A percentile compares a stretch with the other conserved stretches of the same genome.
Conservation (phyloP, 2,797 vertebrate species). For the Limnodromus scolopaceus region DNA sequence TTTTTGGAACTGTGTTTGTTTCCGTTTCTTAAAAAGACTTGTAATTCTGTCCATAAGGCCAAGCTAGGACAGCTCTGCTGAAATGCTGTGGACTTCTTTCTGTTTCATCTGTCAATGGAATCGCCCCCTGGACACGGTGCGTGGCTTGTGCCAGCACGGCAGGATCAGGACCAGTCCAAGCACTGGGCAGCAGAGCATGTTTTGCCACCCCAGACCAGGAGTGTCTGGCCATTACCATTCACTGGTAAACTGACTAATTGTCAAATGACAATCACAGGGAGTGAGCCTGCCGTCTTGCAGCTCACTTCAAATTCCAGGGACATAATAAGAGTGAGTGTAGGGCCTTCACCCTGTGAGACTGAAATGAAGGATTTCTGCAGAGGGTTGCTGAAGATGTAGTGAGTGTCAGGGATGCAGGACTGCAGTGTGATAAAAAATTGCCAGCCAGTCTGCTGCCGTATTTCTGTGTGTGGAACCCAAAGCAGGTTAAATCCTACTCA, state of each 20-base stretch:
- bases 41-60: neutral
- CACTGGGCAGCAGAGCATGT: rapidly evolving
- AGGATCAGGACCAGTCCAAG: rapidly evolving
- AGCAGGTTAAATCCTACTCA: neutral
- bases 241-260: neutral
- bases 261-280: neutral
- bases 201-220: neutral
- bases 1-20: neutral
- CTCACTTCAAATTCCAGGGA: rapidly evolving
- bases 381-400: neutral
- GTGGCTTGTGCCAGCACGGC: neutral
- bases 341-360: rapidly evolving
- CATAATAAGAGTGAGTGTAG: rapidly evolving
- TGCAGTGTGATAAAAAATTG: neutral
- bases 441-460: neutral
- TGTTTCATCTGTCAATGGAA: neutral
- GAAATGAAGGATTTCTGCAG: neutral
- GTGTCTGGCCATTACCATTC: rapidly evolving
- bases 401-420: neutral
- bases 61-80: neutral
- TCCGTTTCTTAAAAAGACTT: neutral
- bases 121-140: neutral
- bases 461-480: neutral
- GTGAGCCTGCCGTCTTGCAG: neutral
- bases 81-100: neutral